Percentiles rank a stretch among this genome's conserved stretches.
Evolutionary conservation across 2,113 vertebrate species (phyloP).

Genomic region (Pheucticus melanocephalus): DNA sequence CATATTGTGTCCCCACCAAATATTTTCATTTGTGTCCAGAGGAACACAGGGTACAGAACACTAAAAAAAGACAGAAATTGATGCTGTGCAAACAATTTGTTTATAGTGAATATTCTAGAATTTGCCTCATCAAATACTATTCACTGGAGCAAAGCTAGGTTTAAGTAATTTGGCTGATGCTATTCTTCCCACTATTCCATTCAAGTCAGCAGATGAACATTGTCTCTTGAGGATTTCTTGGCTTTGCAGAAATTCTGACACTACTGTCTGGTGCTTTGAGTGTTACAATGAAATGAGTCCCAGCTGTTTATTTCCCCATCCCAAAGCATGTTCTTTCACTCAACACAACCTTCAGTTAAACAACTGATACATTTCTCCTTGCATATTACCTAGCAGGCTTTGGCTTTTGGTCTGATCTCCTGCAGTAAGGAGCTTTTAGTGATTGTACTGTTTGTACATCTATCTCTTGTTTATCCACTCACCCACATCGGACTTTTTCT

Average conservation of each 20-base stretch:
- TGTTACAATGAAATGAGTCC: neutral
- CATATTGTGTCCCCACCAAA: neutral
- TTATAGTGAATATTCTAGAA: neutral
- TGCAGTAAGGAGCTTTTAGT: neutral
- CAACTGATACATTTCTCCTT: neutral
- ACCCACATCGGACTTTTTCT: neutral
- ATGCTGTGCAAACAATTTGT: neutral
- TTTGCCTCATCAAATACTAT: neutral
- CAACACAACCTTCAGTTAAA: neutral
- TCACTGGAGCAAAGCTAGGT: neutral
- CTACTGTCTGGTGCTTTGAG: constrained; percentile 14
- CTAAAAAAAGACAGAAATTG: neutral
- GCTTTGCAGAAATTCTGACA: constrained; percentile 25
- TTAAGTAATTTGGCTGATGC: neutral
- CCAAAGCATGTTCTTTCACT: neutral
- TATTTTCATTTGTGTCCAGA: neutral
- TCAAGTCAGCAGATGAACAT: constrained; percentile 23
- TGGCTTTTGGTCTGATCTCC: neutral
- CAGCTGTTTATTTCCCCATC: neutral
- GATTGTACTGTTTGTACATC: neutral
- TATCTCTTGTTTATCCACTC: neutral
- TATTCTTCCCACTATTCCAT: constrained; percentile 15
- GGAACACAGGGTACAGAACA: neutral
- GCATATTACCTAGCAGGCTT: neutral
- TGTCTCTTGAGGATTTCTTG: neutral